These are phyloP conservation scores for Polydrusus pterygomalis DNA, from an alignment of 2,888 invertebrate species.

Conservation along the genomic window DNA sequence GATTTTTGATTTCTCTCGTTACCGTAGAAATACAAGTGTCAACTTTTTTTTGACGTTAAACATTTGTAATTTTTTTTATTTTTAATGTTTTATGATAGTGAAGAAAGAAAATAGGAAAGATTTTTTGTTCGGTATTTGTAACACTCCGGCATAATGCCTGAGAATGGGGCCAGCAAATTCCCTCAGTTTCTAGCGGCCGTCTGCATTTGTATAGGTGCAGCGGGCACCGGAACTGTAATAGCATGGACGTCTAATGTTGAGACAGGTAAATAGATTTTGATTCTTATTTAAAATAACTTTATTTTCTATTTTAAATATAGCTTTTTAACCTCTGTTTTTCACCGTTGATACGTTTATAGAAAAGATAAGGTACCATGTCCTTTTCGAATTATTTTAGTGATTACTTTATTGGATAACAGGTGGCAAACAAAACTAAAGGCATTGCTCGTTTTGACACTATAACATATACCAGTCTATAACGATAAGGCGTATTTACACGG, in stretches of 20 bases:
- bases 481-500: too few relatives aligned
- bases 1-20: not conserved
- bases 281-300: not conserved
- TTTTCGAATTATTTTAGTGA: too few relatives aligned
- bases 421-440: too few relatives aligned
- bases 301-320: not conserved
- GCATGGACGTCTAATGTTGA: constrained; percentile 87
- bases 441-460: too few relatives aligned
- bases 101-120: not conserved
- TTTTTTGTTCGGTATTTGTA: not conserved
- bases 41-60: not conserved
- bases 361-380: too few relatives aligned
- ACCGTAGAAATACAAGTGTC: constrained; percentile 2
- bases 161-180: constrained; percentile 69
- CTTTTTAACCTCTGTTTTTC: not conserved
- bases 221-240: constrained; percentile 84
- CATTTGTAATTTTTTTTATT: constrained; percentile 1
- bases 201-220: constrained; percentile 75
- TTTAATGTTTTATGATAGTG: not conserved
- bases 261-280: constrained; percentile 55
- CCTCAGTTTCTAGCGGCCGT: constrained; percentile 81
- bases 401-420: too few relatives aligned
- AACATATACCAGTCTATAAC: too few relatives aligned
- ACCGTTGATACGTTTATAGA: too few relatives aligned
- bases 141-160: constrained; percentile 18